A percentile compares a stretch with the other conserved stretches of the same genome.
phyloP scores from a whole-genome alignment of 2,797 vertebrate species.

The Vireo griseus region DNA sequence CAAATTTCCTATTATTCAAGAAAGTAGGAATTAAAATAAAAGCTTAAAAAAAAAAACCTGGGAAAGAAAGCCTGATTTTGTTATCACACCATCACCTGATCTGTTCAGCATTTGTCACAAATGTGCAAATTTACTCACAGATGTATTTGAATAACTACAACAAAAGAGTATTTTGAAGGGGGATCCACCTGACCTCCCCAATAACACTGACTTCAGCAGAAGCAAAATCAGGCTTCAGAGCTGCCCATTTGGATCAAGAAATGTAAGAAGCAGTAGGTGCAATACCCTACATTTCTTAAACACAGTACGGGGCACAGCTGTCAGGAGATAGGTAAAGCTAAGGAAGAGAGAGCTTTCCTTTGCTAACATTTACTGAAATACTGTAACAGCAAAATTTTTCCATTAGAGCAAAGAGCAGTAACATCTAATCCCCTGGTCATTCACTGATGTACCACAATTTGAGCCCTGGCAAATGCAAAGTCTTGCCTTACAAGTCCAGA shows the following conservation, averaged over 20 bases:
- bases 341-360: background rate
- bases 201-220: background rate
- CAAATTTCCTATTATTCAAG: background rate
- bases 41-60: background rate
- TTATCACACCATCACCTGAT: background rate
- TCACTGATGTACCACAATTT: background rate
- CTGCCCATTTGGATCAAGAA: background rate
- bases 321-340: background rate
- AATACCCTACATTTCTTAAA: background rate
- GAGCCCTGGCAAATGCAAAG: background rate
- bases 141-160: background rate
- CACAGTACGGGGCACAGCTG: background rate
- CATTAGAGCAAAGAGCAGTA: background rate
- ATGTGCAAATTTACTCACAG: background rate
- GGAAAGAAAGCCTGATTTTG: background rate
- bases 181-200: background rate
- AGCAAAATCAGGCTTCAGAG: background rate
- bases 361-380: background rate
- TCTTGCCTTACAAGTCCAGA: background rate
- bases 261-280: background rate
- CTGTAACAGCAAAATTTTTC: background rate
- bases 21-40: background rate
- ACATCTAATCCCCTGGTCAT: background rate
- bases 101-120: background rate
- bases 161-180: background rate